Percentiles rank a stretch among this genome's conserved stretches.
These are phyloP conservation scores for Myripristis jacobus DNA, from an alignment of 2,797 vertebrate genomes.

Conservation along the genomic window DNA sequence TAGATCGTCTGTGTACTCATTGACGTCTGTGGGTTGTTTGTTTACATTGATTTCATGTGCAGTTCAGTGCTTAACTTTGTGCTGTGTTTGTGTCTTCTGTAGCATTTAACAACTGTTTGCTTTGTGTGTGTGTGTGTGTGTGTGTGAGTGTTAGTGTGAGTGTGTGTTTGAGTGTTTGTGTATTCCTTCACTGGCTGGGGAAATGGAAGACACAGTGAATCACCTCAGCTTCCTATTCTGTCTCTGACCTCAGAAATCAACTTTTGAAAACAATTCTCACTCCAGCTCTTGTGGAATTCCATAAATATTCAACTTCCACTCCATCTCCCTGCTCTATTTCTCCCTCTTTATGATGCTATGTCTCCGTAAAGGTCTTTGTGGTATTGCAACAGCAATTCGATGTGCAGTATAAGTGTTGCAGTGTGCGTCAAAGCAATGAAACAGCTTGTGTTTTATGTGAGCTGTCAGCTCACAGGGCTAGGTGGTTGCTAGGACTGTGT, in stretches of 20 bases:
- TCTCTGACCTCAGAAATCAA: conserved; percentile 41
- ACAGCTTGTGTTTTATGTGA: conserved; percentile 77
- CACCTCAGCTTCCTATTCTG: conserved; percentile 34
- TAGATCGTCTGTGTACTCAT: no score
- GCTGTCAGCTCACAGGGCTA: conserved; percentile 66
- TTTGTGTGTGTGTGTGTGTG: no score
- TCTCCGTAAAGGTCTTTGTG: conserved; percentile 44
- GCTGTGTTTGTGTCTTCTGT: no score
- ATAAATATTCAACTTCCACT: conserved; percentile 61
- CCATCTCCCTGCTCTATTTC: conserved; percentile 32
- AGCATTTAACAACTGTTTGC: no score
- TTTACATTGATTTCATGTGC: no score
- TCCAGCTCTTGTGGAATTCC: conserved; percentile 57
- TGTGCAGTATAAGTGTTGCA: conserved; percentile 64
- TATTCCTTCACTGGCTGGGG: conserved; percentile 40
- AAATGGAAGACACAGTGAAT: conserved; percentile 57
- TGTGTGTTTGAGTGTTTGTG: conserved; percentile 22
- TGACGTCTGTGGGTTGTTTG: no score
- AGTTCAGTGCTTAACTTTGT: no score
- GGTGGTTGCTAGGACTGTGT: conserved; percentile 63
- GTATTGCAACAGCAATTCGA: conserved; percentile 62
- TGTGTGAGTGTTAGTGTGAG: no score
- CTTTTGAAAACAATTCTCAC: conserved; percentile 47
- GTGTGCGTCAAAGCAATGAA: conserved; percentile 71
- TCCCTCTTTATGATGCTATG: conserved; percentile 50